Evolutionary conservation across 2,797 vertebrate genomes (phyloP).

Genomic region (Gymnoscopelus braueri): DNA sequence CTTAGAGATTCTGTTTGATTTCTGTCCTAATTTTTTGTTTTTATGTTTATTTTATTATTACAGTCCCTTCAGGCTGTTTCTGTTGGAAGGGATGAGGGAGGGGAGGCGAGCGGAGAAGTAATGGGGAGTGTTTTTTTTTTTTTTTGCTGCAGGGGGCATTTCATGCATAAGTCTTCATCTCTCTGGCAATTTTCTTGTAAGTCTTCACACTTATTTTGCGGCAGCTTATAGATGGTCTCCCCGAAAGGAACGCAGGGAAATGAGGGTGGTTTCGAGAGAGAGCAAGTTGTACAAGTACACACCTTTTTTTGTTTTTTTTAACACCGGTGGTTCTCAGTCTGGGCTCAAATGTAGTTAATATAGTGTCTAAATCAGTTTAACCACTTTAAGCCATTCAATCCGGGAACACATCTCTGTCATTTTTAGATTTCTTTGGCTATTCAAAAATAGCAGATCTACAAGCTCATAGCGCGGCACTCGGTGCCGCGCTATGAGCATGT

Average conservation of each 20-base stretch:
- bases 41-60: conserved; percentile 50
- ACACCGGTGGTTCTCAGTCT: neutral
- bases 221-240: conserved; percentile 60
- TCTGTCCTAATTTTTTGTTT: conserved; percentile 35
- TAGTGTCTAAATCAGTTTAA: too few species aligned
- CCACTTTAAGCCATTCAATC: too few species aligned
- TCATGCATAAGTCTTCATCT: conserved; percentile 32
- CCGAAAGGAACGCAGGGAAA: conserved; percentile 33
- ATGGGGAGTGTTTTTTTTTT: neutral
- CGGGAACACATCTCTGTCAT: too few species aligned
- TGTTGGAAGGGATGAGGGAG: neutral
- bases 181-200: conserved; percentile 34
- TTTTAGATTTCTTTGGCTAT: too few species aligned
- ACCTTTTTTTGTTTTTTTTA: neutral
- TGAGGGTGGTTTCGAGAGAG: too few species aligned
- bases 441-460: too few species aligned
- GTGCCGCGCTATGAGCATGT: too few species aligned
- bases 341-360: too few species aligned
- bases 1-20: conserved; percentile 46
- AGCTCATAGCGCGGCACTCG: too few species aligned
- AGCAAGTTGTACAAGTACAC: too few species aligned
- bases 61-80: conserved; percentile 72
- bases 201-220: conserved; percentile 57
- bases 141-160: conserved; percentile 23
- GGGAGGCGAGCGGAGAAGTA: neutral